These are phyloP conservation scores for Forbesichthys papilliferus DNA, from an alignment of 2,113 vertebrate genomes.

Conservation along the genomic window DNA sequence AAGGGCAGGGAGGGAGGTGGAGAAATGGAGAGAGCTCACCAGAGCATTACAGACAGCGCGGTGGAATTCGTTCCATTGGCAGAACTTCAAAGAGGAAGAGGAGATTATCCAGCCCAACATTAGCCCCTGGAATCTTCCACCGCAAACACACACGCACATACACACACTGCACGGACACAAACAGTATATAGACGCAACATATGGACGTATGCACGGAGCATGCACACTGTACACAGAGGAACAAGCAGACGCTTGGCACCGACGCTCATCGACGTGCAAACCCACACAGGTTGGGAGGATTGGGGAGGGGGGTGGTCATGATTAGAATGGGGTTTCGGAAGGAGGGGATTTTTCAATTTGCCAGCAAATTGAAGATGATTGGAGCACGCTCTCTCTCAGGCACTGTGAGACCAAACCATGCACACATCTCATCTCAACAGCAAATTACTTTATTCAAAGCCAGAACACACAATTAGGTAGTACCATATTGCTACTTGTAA, in stretches of 20 bases:
- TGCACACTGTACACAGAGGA: not conserved
- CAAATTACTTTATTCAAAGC: conserved; percentile 10
- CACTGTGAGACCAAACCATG: conserved; percentile 1
- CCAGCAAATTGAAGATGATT: conserved; percentile 63
- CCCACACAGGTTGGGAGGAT: conserved; percentile 41
- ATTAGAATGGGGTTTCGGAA: conserved; percentile 60
- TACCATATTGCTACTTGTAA: not conserved
- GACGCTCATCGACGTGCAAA: conserved; percentile 22
- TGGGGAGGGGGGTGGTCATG: conserved; percentile 38
- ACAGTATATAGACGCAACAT: not conserved
- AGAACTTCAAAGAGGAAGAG: conserved; percentile 69
- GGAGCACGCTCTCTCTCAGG: conserved; percentile 35
- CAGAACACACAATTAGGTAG: not conserved
- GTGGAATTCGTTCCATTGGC: conserved; percentile 71
- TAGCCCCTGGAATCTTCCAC: conserved; percentile 60
- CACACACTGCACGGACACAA: conserved; percentile 18
- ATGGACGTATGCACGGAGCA: not conserved
- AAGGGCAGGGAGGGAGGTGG: conserved; percentile 32
- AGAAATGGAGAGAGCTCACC: conserved; percentile 62
- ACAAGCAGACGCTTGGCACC: conserved; percentile 4
- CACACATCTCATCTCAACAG: not conserved
- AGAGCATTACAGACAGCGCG: conserved; percentile 63
- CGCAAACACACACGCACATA: conserved; percentile 28
- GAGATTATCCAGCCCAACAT: conserved; percentile 63
- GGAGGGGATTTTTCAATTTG: conserved; percentile 64